Evolutionary conservation across 1,140 invertebrate species (phyloP), one percentile per base, ranked within the genome.

Genomic region (Nasonia vitripennis): DNA sequence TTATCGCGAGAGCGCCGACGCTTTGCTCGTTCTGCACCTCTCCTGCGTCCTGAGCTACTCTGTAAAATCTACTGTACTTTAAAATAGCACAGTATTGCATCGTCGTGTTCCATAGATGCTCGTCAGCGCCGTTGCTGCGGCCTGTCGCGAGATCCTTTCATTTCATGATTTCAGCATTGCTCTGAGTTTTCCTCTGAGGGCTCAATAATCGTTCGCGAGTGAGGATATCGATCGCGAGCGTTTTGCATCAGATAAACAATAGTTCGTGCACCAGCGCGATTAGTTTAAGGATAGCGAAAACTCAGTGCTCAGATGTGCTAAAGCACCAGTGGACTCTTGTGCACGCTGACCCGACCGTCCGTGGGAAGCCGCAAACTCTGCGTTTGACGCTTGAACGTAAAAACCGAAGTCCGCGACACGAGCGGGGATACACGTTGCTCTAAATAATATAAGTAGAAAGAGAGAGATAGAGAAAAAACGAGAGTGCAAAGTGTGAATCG

Each of bases 401-500:
- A 14, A 51, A 51, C 9, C 48, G 12, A 51, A 14, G 10, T 17
- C 9, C 9, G 45, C 5, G 34, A 37, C 4, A 37, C 34, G 34
- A 37, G 34, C 34, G 34, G 34, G 34, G 9, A 45, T 45, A 45
- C 41, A 45, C 41, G 7, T 9, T 45, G 41, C 41, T 45, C 0
- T 45, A 45, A 1, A 9, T 45, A 45, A 45, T 45, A 45, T 51
- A 51, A 12, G 14, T 9, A 51, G 48, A 51, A 11, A 62, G 6
- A 62, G 55, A 20, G 55, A 62, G 20, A 20, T 20, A 62, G 17
- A 20, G 55, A 62, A 7, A n/a, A 20, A 62, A 6, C 14, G 11
- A 48, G 41, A 51, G 75, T 78, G 75, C 75, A 34, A 78, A 78
- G 77, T 78, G 55, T 20, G 51, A 55, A 55, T 17, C 51, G 51